phyloP scores from a whole-genome alignment of 2,888 invertebrate species.

The Polydrusus tereticollis region DNA sequence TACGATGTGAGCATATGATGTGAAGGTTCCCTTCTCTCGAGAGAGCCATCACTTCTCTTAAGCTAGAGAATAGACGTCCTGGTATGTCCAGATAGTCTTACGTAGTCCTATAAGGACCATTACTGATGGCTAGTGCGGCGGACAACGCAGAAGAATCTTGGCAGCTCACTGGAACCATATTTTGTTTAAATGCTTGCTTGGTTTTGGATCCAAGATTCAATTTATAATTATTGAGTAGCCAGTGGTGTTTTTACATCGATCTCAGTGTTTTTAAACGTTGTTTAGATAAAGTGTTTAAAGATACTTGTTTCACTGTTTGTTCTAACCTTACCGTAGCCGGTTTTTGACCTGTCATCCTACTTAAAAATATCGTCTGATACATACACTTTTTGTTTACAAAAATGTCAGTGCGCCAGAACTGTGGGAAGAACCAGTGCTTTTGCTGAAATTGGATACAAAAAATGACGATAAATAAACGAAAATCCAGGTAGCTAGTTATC shows the following conservation, averaged over 20 bases:
- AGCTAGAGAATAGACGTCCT: too few species aligned
- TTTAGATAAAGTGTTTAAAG: slow-evolving; percentile 15
- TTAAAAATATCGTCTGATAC: slow-evolving; percentile 57
- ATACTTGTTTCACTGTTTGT: not conserved
- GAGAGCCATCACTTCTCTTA: too few species aligned
- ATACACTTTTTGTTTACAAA: slow-evolving; percentile 55
- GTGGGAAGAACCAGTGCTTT: not conserved
- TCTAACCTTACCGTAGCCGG: slow-evolving; percentile 52
- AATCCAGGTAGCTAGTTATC: not conserved
- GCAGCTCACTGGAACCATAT: too few species aligned
- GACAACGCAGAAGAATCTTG: too few species aligned
- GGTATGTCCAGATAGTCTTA: too few species aligned
- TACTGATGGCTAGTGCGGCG: too few species aligned
- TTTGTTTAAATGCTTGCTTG: slow-evolving; percentile 35
- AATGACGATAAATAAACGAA: slow-evolving; percentile 41
- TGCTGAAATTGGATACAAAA: slow-evolving; percentile 1
- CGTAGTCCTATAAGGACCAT: too few species aligned
- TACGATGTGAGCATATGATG: too few species aligned
- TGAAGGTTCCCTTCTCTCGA: too few species aligned
- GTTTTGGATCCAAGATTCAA: slow-evolving; percentile 28
- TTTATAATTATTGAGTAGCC: slow-evolving; percentile 13
- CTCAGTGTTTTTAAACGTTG: not conserved
- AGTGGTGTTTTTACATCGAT: slow-evolving; percentile 11
- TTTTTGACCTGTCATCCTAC: slow-evolving; percentile 56
- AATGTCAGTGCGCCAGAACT: slow-evolving; percentile 18